phyloP scores from a whole-genome alignment of 2,888 invertebrate species.

The Amiota minor region DNA sequence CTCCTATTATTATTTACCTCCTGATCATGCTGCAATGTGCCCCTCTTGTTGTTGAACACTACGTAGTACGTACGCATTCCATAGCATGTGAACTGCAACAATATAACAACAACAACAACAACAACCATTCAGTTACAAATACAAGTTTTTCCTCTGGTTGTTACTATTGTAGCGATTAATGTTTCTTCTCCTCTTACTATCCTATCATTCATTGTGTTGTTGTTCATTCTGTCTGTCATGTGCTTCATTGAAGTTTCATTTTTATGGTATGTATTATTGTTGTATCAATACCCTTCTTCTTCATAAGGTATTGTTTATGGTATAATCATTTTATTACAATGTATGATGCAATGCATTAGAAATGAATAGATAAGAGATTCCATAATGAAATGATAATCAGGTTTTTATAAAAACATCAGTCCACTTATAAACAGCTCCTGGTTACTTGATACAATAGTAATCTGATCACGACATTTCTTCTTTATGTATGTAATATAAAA shows the following conservation, averaged over 20 bases:
- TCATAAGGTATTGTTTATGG: too few relatives aligned
- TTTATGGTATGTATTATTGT: too few relatives aligned
- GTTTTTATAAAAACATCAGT: too few relatives aligned
- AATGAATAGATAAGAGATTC: too few relatives aligned
- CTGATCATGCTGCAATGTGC: neutral
- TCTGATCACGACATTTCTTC: too few relatives aligned
- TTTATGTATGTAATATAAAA: too few relatives aligned
- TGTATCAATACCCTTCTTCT: too few relatives aligned
- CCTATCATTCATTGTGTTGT: neutral
- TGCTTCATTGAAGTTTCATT: slow-evolving; percentile 6
- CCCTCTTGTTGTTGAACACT: neutral
- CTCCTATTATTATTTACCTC: neutral
- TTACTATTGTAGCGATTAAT: neutral
- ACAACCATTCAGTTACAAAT: slow-evolving; percentile 20
- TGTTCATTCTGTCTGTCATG: neutral
- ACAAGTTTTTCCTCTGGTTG: slow-evolving; percentile 42
- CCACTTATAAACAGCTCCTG: too few relatives aligned
- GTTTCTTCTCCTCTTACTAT: neutral
- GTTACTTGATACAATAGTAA: too few relatives aligned
- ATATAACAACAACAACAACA: slow-evolving; percentile 32
- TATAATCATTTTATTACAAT: too few relatives aligned
- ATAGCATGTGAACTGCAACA: slow-evolving; percentile 50
- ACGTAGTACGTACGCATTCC: slow-evolving; percentile 62
- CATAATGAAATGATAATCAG: too few relatives aligned
- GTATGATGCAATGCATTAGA: too few relatives aligned